phyloP scores from a whole-genome alignment of 2,888 invertebrate genomes.

The Drosophila emarginata region DNA sequence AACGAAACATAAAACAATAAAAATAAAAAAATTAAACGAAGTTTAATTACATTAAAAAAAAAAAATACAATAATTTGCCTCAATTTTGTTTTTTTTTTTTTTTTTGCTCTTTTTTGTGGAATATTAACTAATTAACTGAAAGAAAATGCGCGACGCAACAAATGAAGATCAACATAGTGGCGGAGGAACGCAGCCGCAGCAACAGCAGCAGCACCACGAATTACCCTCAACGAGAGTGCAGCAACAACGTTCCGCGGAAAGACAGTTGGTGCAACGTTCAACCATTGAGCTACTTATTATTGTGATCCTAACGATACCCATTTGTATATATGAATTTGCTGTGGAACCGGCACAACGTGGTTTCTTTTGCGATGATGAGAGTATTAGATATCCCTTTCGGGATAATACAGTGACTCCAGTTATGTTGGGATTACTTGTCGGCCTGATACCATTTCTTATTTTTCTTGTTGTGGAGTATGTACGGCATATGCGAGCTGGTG shows the following conservation, averaged over 20 bases:
- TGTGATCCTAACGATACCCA: constrained; percentile 63
- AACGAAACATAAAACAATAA: constrained; percentile 23
- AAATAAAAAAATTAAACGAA: constrained; percentile 34
- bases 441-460: constrained; percentile 48
- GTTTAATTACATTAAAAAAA: constrained; percentile 45
- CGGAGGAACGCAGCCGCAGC: neutral
- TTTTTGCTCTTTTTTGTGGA: constrained; percentile 42
- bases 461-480: constrained; percentile 67
- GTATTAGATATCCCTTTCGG: constrained; percentile 71
- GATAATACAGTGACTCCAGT: constrained; percentile 66
- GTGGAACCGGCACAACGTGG: constrained; percentile 73
- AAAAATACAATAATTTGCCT: constrained; percentile 32
- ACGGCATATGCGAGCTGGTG: constrained; percentile 45
- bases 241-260: constrained; percentile 33
- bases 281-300: constrained; percentile 68
- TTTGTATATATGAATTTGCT: constrained; percentile 67
- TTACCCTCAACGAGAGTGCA: neutral
- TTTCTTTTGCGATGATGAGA: constrained; percentile 78
- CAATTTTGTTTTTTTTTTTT: neutral
- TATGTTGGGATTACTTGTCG: constrained; percentile 59
- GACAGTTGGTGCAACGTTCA: constrained; percentile 51
- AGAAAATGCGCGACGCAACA: constrained; percentile 52
- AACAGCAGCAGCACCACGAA: constrained; percentile 1
- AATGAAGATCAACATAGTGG: constrained; percentile 42
- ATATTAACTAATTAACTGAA: constrained; percentile 68